Conservation (phyloP, 1,140 invertebrate species). For the Eupeodes corollae region DNA sequence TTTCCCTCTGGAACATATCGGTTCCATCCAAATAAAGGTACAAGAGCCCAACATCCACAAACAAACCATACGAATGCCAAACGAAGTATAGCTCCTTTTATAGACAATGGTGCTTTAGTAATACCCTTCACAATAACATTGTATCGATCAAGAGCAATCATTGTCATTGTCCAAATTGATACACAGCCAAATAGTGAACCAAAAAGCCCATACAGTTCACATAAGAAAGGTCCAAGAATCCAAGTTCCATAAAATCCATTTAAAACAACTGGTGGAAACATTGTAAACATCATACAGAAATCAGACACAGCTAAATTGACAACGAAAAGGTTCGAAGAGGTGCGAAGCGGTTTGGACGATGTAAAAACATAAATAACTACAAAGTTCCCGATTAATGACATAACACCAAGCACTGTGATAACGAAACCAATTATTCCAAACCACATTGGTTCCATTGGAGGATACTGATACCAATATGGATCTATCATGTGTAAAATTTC, state of each 20-base stretch:
- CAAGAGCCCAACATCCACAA: slow-evolving; percentile 53
- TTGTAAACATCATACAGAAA: slow-evolving; percentile 67
- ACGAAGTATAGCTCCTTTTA: slow-evolving; percentile 52
- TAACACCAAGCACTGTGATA: slow-evolving; percentile 57
- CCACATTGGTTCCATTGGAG: slow-evolving; percentile 67
- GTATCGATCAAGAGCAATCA: slow-evolving; percentile 72
- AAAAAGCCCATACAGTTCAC: slow-evolving; percentile 63
- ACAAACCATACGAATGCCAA: slow-evolving; percentile 60
- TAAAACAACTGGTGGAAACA: slow-evolving; percentile 65
- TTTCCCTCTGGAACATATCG: slow-evolving; percentile 72
- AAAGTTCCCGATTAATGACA: slow-evolving; percentile 63
- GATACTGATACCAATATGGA: slow-evolving; percentile 61
- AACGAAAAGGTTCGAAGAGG: slow-evolving; percentile 68
- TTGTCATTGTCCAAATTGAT: slow-evolving; percentile 74
- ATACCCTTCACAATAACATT: slow-evolving; percentile 75
- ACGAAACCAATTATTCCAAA: slow-evolving; percentile 65
- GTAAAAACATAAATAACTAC: slow-evolving; percentile 74
- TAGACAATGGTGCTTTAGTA: slow-evolving; percentile 57
- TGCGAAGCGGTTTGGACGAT: slow-evolving; percentile 58
- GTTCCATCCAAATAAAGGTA: slow-evolving; percentile 70
- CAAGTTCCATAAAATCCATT: slow-evolving; percentile 71
- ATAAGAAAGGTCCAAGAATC: slow-evolving; percentile 60
- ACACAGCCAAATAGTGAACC: slow-evolving; percentile 69
- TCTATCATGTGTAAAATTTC: slow-evolving; percentile 66
- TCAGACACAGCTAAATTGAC: slow-evolving; percentile 72